Percentiles rank a stretch among this genome's conserved stretches.
phyloP scores from a whole-genome alignment of 2,797 vertebrate genomes.

The Tapirus indicus region DNA sequence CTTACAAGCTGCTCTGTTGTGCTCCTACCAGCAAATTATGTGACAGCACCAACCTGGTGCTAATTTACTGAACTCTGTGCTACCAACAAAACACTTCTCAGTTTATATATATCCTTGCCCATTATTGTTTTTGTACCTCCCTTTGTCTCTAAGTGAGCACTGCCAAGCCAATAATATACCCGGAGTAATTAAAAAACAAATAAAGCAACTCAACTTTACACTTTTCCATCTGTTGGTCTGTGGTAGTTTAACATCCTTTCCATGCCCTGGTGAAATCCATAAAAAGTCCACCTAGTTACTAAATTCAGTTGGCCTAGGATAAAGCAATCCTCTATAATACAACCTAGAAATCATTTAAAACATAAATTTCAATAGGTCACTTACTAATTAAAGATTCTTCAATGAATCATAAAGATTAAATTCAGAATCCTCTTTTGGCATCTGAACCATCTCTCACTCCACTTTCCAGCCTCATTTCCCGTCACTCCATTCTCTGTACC shows the following conservation, averaged over 20 bases:
- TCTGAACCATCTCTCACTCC: background rate
- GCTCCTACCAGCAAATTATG: slow-evolving; percentile 76
- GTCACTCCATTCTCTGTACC: background rate
- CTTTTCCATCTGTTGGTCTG: slow-evolving; percentile 77
- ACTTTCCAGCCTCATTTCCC: background rate
- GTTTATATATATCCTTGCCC: background rate
- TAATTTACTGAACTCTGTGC: slow-evolving; percentile 75
- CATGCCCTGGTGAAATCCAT: slow-evolving; percentile 47
- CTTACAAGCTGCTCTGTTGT: slow-evolving; percentile 76
- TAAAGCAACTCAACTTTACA: slow-evolving; percentile 71
- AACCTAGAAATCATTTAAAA: background rate
- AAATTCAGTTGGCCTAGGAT: background rate
- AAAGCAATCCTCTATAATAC: background rate
- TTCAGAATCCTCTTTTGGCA: background rate
- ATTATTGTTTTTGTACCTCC: slow-evolving; percentile 49
- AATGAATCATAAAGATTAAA: background rate
- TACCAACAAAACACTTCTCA: slow-evolving; percentile 54
- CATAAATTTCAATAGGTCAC: background rate
- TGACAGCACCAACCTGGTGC: slow-evolving; percentile 74
- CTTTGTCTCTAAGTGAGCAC: slow-evolving; percentile 63
- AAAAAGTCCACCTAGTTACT: slow-evolving; percentile 44
- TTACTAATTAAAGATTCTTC: background rate
- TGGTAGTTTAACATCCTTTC: slow-evolving; percentile 35
- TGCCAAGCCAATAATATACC: slow-evolving; percentile 64
- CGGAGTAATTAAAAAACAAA: slow-evolving; percentile 75